Percentiles rank a stretch among this genome's conserved stretches.
Conservation (phyloP, 2,888 invertebrate genomes). For the Leucophenga montana region DNA sequence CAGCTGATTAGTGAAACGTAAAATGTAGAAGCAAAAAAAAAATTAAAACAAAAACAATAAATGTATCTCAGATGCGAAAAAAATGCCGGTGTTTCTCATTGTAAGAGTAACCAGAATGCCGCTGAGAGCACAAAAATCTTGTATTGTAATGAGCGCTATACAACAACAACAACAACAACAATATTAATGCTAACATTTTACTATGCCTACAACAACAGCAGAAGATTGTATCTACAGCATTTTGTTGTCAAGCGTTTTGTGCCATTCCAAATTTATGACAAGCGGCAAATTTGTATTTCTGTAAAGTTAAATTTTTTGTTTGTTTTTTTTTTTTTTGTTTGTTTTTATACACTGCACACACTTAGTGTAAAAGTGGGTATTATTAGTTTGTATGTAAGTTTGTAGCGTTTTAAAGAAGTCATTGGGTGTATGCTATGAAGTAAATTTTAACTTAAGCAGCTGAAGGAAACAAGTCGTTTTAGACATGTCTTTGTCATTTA, state of each 20-base stretch:
- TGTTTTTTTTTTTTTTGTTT: not conserved
- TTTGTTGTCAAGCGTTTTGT: slow-evolving; percentile 9
- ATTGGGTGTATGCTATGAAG: no score
- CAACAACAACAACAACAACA: not conserved
- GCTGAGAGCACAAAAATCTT: not conserved
- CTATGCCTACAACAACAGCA: slow-evolving; percentile 1
- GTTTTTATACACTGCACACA: not conserved
- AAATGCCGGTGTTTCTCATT: no score
- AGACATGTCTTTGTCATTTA: no score
- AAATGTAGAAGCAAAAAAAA: no score
- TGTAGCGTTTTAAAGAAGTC: no score
- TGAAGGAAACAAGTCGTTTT: no score
- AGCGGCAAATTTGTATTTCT: not conserved
- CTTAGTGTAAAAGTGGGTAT: no score
- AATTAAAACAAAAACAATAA: no score
- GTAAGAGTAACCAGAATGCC: not conserved
- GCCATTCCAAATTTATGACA: slow-evolving; percentile 2
- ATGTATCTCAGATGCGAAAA: no score
- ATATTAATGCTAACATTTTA: not conserved
- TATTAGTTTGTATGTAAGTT: no score
- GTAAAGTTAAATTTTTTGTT: not conserved
- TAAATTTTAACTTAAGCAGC: no score
- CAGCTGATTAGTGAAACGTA: not conserved
- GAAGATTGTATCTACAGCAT: not conserved
- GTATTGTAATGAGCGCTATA: not conserved